A percentile compares a stretch with the other conserved stretches of the same genome.
phyloP scores from a whole-genome alignment of 2,113 vertebrate species.

The Tachysurus vachellii region DNA sequence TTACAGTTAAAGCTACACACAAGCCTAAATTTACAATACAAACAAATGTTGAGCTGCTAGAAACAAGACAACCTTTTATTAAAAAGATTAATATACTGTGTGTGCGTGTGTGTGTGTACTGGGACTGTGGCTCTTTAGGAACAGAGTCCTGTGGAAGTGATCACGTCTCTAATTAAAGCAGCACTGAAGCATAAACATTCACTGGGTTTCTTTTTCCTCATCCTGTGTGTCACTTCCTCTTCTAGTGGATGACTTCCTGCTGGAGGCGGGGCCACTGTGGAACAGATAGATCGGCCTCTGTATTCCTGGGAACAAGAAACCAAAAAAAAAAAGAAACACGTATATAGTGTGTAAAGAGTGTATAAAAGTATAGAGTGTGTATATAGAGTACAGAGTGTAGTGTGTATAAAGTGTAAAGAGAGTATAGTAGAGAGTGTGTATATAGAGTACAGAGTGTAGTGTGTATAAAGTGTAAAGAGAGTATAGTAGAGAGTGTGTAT shows the following conservation, averaged over 20 bases:
- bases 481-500: no score
- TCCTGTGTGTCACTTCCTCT: constrained; percentile 12
- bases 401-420: no score
- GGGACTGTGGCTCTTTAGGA: neutral
- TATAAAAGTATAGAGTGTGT: no score
- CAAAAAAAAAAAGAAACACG: neutral
- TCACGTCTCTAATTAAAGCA: neutral
- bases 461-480: no score
- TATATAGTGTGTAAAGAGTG: no score
- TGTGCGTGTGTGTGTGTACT: neutral
- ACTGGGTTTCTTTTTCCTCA: neutral
- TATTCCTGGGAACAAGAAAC: constrained; percentile 65
- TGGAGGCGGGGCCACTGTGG: constrained; percentile 73
- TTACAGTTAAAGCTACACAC: constrained; percentile 3
- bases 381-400: no score
- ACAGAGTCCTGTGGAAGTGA: neutral
- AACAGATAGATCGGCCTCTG: constrained; percentile 81
- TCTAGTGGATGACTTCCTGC: constrained; percentile 60
- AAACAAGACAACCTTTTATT: neutral
- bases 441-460: no score
- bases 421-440: no score
- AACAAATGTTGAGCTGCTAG: constrained; percentile 2
- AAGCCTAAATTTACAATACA: constrained; percentile 15
- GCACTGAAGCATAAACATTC: neutral
- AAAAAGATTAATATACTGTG: neutral